Evolutionary conservation across 2,797 vertebrate species (phyloP).

Genomic region (Fistularia commersonii): DNA sequence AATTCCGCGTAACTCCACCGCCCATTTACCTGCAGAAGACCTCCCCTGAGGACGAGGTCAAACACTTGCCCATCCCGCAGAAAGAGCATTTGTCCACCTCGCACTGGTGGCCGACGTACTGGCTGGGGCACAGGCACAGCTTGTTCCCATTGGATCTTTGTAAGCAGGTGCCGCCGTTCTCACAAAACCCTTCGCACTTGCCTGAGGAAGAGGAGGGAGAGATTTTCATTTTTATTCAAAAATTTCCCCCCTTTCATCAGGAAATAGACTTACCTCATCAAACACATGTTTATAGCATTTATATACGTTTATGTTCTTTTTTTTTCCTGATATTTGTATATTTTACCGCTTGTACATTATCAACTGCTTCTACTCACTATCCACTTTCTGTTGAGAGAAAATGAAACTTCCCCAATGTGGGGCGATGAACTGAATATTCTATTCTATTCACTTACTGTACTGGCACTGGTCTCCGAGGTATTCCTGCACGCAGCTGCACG

Average conservation of each 20-base stretch:
- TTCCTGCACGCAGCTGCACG: constrained; percentile 79
- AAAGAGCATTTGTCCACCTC: constrained; percentile 87
- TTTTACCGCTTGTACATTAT: too few relatives aligned
- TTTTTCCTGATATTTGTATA: too few relatives aligned
- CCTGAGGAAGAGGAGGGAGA: constrained; percentile 65
- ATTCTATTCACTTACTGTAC: constrained; percentile 89
- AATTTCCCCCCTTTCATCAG: too few relatives aligned
- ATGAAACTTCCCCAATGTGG: too few relatives aligned
- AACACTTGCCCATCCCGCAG: constrained; percentile 81
- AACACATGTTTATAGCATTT: too few relatives aligned
- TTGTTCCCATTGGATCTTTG: constrained; percentile 72
- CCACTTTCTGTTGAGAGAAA: too few relatives aligned
- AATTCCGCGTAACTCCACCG: too few relatives aligned
- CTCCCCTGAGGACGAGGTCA: constrained; percentile 76
- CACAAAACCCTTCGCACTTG: constrained; percentile 84
- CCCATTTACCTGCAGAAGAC: constrained; percentile 85
- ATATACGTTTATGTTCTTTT: too few relatives aligned
- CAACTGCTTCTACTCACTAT: too few relatives aligned
- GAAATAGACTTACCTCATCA: too few relatives aligned
- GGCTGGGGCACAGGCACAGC: constrained; percentile 82
- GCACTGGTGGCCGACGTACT: constrained; percentile 80
- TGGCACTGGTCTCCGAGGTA: constrained; percentile 92
- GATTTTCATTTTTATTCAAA: too few relatives aligned
- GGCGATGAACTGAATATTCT: too few relatives aligned
- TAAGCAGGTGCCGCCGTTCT: constrained; percentile 84